Evolutionary conservation across 92 coral and sea anemone genomes (phyloP).

Genomic region (Pocillopora grandis): DNA sequence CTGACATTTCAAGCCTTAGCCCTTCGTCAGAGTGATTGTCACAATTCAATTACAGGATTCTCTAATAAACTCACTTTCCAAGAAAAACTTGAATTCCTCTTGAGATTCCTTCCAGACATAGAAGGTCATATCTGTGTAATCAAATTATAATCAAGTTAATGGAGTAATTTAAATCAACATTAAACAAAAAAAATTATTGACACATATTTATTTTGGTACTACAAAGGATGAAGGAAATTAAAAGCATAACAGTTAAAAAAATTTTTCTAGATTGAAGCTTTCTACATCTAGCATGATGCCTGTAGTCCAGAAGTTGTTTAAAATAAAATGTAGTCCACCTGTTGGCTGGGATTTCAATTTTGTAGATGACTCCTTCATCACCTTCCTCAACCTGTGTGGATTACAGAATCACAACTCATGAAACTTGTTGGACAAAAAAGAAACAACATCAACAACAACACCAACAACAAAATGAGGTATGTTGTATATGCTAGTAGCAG

Average conservation of each 20-base stretch:
- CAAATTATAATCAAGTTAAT: background rate
- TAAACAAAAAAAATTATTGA: no score
- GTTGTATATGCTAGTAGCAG: background rate
- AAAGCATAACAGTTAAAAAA: no score
- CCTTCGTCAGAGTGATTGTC: no score
- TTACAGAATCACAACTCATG: background rate
- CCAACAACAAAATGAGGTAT: background rate
- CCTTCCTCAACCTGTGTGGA: conserved; percentile 58
- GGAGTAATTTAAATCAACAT: background rate
- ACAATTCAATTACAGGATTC: no score
- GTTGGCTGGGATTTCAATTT: conserved; percentile 97
- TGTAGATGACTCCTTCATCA: conserved; percentile 79
- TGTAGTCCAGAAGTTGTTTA: background rate
- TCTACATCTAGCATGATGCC: background rate
- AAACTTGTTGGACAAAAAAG: no score
- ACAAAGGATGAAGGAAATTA: no score
- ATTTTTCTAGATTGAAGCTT: background rate
- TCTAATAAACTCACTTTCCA: conserved; percentile 72
- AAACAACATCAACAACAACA: background rate
- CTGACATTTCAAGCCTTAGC: no score
- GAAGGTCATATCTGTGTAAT: conserved; percentile 83
- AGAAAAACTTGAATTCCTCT: conserved; percentile 90
- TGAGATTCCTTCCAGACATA: conserved; percentile 92
- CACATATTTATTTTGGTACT: no score
- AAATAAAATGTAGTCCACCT: conserved; percentile 49